A percentile compares a stretch with the other conserved stretches of the same genome.
phyloP scores from a whole-genome alignment of 2,113 vertebrate genomes.

The Gopherus flavomarginatus region DNA sequence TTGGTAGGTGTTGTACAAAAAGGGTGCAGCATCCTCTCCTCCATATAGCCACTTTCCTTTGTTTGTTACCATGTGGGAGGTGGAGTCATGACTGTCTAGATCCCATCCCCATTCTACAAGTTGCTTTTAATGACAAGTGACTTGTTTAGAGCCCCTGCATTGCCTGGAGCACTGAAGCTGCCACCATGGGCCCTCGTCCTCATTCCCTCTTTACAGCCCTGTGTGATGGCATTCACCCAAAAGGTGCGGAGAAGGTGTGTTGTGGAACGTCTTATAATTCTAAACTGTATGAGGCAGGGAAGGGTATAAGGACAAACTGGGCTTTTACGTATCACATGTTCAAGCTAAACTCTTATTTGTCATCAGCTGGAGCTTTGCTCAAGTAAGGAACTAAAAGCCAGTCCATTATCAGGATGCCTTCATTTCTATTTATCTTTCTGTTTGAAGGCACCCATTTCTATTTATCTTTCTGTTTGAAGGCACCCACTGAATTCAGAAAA shows the following conservation, averaged over 20 bases:
- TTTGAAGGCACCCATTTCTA: not conserved
- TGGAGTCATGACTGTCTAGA: not conserved
- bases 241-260: not conserved
- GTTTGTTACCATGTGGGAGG: not conserved
- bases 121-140: not conserved
- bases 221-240: not conserved
- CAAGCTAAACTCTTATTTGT: fast-evolving
- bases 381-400: not conserved
- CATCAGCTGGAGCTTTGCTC: not conserved
- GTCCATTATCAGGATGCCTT: not conserved
- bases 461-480: not conserved
- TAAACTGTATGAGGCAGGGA: not conserved
- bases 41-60: not conserved
- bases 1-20: not conserved
- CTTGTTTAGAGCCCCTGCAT: not conserved
- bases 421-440: not conserved
- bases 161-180: not conserved
- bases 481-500: not conserved
- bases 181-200: not conserved
- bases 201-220: not conserved
- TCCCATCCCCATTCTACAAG: not conserved
- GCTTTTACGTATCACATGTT: not conserved
- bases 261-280: not conserved
- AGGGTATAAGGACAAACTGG: not conserved
- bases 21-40: not conserved